Percentiles rank a stretch among this genome's conserved stretches.
phyloP scores from a whole-genome alignment of 1,140 invertebrate species.

The Papilio glaucus region DNA sequence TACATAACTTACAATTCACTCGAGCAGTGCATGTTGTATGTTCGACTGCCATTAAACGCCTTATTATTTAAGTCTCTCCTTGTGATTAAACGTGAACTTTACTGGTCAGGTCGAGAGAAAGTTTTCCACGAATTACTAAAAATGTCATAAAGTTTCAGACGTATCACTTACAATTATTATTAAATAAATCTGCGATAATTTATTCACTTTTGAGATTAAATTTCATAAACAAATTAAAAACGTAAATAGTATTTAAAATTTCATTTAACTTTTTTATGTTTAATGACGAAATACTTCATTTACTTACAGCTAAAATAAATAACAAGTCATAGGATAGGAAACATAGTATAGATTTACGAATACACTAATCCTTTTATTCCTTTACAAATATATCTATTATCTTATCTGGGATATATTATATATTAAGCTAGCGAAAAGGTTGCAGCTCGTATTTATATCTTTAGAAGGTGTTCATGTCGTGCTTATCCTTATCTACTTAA shows the following conservation, averaged over 20 bases:
- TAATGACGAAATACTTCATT: neutral
- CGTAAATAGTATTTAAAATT: neutral
- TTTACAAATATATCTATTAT: too few species aligned
- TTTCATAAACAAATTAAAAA: neutral
- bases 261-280: neutral
- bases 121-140: slow-evolving; percentile 5
- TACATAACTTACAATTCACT: slow-evolving; percentile 44
- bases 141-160: slow-evolving; percentile 5
- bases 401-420: too few species aligned
- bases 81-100: slow-evolving; percentile 10
- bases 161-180: neutral
- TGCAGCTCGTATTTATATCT: slow-evolving; percentile 13
- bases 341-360: too few species aligned
- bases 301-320: neutral
- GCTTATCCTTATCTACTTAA: slow-evolving; percentile 31
- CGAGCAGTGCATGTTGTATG: neutral
- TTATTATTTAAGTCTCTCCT: slow-evolving; percentile 11
- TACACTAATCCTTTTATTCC: too few species aligned
- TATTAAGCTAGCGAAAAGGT: slow-evolving; percentile 9
- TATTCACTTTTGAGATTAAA: neutral
- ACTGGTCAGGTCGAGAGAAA: neutral
- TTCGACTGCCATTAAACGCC: neutral
- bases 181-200: neutral
- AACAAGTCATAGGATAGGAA: neutral
- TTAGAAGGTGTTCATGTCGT: slow-evolving; percentile 27